A percentile compares a stretch with the other conserved stretches of the same genome.
phyloP scores from a whole-genome alignment of 1,140 invertebrate species.

The Maniola jurtina region DNA sequence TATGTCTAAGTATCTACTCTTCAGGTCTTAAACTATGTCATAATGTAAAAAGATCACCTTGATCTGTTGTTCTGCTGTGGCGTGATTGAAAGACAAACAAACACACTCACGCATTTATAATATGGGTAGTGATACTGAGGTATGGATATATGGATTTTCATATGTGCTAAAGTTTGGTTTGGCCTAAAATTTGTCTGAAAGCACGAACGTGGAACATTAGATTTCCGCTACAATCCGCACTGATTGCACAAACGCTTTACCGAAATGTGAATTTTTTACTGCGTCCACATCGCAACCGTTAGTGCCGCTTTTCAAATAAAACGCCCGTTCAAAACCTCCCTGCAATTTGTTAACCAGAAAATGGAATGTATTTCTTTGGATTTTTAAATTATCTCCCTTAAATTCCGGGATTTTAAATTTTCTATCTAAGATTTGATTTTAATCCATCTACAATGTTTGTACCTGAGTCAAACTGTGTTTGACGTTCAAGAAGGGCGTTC shows the following conservation, averaged over 20 bases:
- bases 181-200: neutral
- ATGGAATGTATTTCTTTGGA: neutral
- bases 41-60: too few species aligned
- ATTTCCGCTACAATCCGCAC: constrained; percentile 3
- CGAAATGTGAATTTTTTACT: constrained; percentile 11
- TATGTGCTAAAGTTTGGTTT: neutral
- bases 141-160: neutral
- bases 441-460: too few species aligned
- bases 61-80: too few species aligned
- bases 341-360: constrained; percentile 7
- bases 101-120: too few species aligned
- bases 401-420: too few species aligned
- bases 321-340: neutral
- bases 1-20: too few species aligned
- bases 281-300: constrained; percentile 2
- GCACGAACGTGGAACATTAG: constrained; percentile 4
- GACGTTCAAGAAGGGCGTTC: too few species aligned
- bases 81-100: too few species aligned
- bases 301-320: constrained; percentile 7
- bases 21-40: too few species aligned
- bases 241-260: constrained; percentile 11
- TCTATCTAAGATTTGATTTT: too few species aligned
- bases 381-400: neutral
- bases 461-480: too few species aligned
- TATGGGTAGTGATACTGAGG: too few species aligned